These are phyloP conservation scores for Mastacembelus armatus DNA, from an alignment of 2,797 vertebrate species.

Conservation along the genomic window DNA sequence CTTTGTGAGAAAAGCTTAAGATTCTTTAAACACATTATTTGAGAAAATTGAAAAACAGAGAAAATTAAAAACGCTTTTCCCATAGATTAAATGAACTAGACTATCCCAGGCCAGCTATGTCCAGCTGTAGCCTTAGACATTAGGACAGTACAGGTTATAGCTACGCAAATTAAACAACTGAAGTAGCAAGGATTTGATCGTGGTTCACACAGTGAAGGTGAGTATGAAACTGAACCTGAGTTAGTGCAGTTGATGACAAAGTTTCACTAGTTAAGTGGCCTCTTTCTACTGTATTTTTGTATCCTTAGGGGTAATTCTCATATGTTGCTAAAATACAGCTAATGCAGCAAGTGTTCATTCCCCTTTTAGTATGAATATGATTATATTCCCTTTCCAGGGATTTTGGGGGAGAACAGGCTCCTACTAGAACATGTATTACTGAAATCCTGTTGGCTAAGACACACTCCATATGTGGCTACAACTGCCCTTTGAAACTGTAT, in stretches of 20 bases:
- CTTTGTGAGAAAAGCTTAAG: too few relatives aligned
- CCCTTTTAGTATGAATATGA: background rate
- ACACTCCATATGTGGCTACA: background rate
- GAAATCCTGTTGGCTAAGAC: constrained; percentile 9
- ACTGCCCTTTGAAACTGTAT: constrained; percentile 35
- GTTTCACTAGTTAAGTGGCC: background rate
- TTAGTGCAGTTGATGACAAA: too few relatives aligned
- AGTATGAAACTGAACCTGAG: too few relatives aligned
- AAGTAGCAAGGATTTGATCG: background rate
- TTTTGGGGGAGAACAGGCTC: background rate
- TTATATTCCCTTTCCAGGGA: background rate
- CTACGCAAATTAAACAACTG: background rate
- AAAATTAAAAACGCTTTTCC: too few relatives aligned
- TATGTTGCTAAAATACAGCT: background rate
- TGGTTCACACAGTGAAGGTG: background rate
- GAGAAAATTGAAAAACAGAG: too few relatives aligned
- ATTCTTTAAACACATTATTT: too few relatives aligned
- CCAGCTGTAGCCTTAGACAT: background rate
- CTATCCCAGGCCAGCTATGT: background rate
- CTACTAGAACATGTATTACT: constrained; percentile 16
- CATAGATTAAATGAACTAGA: too few relatives aligned
- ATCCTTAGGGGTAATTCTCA: background rate
- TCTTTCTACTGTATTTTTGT: background rate
- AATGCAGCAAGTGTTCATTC: background rate
- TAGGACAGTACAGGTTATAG: background rate